Evolutionary conservation across 2,113 vertebrate genomes (phyloP), one percentile per base, ranked within the genome.

Genomic region (Alaudala cheleensis): DNA sequence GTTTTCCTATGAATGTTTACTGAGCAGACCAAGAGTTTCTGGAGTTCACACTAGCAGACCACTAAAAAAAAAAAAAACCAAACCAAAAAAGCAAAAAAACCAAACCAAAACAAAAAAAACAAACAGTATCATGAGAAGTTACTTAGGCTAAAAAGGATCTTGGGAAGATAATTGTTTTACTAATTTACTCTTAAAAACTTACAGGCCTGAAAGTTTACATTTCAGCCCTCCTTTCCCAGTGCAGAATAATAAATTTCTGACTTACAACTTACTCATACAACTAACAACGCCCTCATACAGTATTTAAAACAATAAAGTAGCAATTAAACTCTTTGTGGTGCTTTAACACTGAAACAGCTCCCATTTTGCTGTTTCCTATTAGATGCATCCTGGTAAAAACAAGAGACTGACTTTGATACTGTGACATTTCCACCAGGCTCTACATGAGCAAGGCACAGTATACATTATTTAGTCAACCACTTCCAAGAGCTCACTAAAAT

Each of bases 371-470:
- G 14, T 51, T 77, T 77, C 14, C 49, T 60, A 16, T 64, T 39
- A 71, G n/a, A 10, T 56, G 23, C 7, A 86, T 10, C 29, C 73
- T 45, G 12, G 29, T 47, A 72, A 61, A 89, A 91, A 33, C 12
- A 76, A 72, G 22, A 24, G 17, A 24, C 51, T 61, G 28, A 66
- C 33, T 81, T 58, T 33, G 45, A 44, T 44, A 50, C 17, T 3
- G 34, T 66, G 62, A 80, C 45, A 77, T 81, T 86, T 65, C 40
- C 37, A 72, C 14, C 16, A 40, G 29, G 10, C 31, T 73, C 18
- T 21, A 29, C 0, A 1, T 33, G 16, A 40, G 67, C 57, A 50
- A 0, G 0, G 3, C 24, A 26, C 24, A 49, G 3, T 17, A 85
- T 49, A 25, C 15, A 65, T 76, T 65, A 77, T 66, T 81, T 66